Base-by-base conservation (phyloP, 2,888 invertebrate species). In the Tridacna gigas region DNA sequence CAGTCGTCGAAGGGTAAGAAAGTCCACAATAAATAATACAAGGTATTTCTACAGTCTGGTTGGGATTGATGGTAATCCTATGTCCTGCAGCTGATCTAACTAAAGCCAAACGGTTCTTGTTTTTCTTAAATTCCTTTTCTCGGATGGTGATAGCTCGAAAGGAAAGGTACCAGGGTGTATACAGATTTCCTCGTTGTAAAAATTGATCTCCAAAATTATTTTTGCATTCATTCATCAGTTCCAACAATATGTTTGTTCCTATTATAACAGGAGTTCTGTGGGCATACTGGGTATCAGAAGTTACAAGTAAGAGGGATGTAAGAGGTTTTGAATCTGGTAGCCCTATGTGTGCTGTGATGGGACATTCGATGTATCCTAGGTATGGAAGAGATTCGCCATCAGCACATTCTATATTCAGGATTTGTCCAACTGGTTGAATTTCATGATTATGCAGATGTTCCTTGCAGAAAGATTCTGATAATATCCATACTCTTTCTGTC, bases 381-480 rank as follows among this genome's bases (percentile, higher is more conserved):
- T 87, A 87, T 51, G 85, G 87, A 60, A 88, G 51, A 9, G 65
- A 61, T 37, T 77, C 61, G 25, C 87, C 87, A 73, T 83, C 87
- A 15, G 87, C 87, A 76, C 83, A 88, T 71, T 85, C 83, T 37
- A 85, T 84, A 18, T 83, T 67, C 9, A 87, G 22, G 13, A 87
- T 82, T 0, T 74, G 47, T 26, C 60, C 66, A 25, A 84, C 60
- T 20, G 82, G 82, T 56, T 69, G 26, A 0, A 87, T 28, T 22
- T 56, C 56, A 28, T 73, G 18, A 0, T 80, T 3, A 12, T 15
- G 1, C 26, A 87, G 67, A 60, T 85, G 20, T n/a, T 80, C 20
- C 12, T 78, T 26, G 56, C 79, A 83, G 76, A 78, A 85, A n/a
- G n/a, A n/a, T n/a, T n/a, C n/a, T n/a, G n/a, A n/a, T n/a, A n/a